Evolutionary conservation across 2,797 vertebrate species (phyloP).

Genomic region (Varecia variegata): DNA sequence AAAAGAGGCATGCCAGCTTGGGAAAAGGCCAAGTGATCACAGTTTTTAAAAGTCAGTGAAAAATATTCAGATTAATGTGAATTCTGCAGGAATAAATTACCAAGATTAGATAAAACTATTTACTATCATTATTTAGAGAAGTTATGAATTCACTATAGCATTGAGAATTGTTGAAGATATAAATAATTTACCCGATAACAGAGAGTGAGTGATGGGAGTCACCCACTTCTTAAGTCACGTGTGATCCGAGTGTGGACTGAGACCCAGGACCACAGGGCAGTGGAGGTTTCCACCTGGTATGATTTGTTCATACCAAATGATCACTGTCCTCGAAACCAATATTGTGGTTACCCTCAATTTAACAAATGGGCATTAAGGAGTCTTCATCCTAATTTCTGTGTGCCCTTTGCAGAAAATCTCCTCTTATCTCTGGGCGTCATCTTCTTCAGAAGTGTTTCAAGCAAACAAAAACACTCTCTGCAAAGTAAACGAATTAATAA

Average conservation of each 20-base stretch:
- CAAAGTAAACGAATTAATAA: not conserved
- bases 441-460: not conserved
- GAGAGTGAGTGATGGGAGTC: not conserved
- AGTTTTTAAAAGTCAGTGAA: not conserved
- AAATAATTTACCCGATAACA: not conserved
- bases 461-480: not conserved
- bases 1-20: not conserved
- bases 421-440: not conserved
- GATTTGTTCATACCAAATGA: not conserved
- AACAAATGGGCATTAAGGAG: not conserved
- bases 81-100: not conserved
- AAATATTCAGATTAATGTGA: not conserved
- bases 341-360: accelerated
- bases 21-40: not conserved
- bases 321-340: not conserved
- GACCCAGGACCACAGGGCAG: too few species aligned
- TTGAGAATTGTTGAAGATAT: not conserved
- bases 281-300: not conserved
- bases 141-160: not conserved
- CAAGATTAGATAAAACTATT: not conserved
- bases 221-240: not conserved
- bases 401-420: not conserved
- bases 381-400: accelerated
- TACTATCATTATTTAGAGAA: not conserved
- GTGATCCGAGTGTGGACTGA: not conserved